Conservation (phyloP, 2,113 vertebrate species). For the Cricetomys ansorgei region DNA sequence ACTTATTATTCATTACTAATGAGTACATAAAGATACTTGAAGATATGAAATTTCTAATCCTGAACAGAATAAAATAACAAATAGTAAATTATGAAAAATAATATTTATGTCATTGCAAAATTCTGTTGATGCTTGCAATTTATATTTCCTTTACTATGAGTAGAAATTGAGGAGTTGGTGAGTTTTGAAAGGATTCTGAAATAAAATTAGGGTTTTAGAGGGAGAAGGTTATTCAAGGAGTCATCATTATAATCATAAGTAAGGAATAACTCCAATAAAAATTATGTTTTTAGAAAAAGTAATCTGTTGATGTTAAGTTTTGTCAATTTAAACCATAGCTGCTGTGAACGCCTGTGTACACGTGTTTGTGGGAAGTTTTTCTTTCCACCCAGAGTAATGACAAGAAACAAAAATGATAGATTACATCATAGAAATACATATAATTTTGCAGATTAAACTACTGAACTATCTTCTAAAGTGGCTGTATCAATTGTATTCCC, state of each 20-base stretch:
- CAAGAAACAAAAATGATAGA: neutral
- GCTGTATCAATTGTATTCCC: neutral
- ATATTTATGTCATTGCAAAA: neutral
- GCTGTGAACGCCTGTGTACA: neutral
- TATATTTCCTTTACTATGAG: neutral
- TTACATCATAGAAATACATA: neutral
- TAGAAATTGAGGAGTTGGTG: neutral
- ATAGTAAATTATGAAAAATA: neutral
- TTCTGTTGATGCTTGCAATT: neutral
- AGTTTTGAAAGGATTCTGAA: neutral
- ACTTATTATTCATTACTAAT: neutral
- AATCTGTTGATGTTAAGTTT: neutral
- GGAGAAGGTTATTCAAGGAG: neutral
- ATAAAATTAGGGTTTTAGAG: neutral
- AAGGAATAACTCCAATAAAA: neutral
- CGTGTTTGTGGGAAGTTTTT: neutral
- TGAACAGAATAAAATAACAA: neutral
- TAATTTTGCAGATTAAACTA: neutral
- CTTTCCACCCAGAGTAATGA: neutral
- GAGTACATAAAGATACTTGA: neutral
- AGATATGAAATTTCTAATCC: neutral
- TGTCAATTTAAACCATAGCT: neutral
- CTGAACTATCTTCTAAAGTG: neutral
- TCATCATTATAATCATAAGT: neutral
- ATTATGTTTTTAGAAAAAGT: neutral